Evolutionary conservation across 2,113 vertebrate species (phyloP).

Genomic region (Tiliqua scincoides): DNA sequence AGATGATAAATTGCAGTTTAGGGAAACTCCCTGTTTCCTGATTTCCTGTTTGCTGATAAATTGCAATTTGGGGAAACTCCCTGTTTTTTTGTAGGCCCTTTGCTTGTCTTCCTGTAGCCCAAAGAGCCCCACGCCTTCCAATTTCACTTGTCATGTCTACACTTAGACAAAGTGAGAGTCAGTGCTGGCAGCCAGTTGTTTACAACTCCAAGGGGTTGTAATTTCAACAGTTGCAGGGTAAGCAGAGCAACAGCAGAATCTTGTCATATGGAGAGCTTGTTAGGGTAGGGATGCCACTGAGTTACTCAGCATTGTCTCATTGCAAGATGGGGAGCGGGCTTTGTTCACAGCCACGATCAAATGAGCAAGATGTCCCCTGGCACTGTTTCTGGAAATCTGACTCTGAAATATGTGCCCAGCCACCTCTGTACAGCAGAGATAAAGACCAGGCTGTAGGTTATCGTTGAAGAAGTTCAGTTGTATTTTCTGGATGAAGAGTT

Average conservation of each 20-base stretch:
- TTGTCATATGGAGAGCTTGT: too few relatives aligned
- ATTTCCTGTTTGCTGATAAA: too few relatives aligned
- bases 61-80: background rate
- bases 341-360: background rate
- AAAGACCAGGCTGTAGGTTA: background rate
- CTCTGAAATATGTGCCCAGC: background rate
- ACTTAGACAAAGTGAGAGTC: background rate
- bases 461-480: background rate
- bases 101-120: background rate
- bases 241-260: too few relatives aligned
- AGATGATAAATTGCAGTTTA: too few relatives aligned
- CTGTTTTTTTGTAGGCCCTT: background rate
- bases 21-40: too few relatives aligned
- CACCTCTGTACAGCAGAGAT: background rate
- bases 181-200: background rate
- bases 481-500: background rate
- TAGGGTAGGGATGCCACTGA: too few relatives aligned
- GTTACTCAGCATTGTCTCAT: too few relatives aligned
- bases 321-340: background rate
- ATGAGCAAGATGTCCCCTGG: background rate
- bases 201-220: background rate
- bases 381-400: background rate
- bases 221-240: background rate
- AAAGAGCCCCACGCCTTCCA: background rate
- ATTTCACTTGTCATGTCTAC: background rate